These are phyloP conservation scores for Dipodomys spectabilis DNA, from an alignment of 2,113 vertebrate species.

Conservation along the genomic window DNA sequence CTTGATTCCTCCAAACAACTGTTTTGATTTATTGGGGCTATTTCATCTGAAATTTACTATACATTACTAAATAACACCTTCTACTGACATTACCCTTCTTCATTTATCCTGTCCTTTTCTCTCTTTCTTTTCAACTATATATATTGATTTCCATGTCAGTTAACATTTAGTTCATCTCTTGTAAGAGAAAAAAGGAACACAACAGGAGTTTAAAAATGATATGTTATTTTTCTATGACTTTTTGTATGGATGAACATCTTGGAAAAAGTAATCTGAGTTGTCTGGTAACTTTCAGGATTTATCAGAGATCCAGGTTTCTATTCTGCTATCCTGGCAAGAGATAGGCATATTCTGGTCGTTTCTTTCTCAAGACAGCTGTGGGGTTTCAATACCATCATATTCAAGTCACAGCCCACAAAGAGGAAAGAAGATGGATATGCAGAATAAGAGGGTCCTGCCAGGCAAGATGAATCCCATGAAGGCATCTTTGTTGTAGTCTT, in stretches of 20 bases:
- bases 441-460: neutral
- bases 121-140: neutral
- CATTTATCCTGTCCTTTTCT: neutral
- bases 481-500: neutral
- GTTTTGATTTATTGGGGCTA: neutral
- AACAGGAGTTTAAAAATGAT: neutral
- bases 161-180: neutral
- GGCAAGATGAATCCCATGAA: neutral
- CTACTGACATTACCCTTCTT: neutral
- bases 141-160: neutral
- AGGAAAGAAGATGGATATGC: neutral
- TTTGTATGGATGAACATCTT: neutral
- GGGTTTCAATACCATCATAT: too few species aligned
- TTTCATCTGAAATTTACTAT: neutral
- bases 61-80: neutral
- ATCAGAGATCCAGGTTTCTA: neutral
- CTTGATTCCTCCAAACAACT: neutral
- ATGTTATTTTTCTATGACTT: neutral
- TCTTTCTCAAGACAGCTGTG: neutral
- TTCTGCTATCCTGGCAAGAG: neutral
- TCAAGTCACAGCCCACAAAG: neutral
- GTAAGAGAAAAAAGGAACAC: neutral
- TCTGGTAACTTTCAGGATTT: neutral
- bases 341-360: neutral
- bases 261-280: too few species aligned